Evolutionary conservation across 2,888 invertebrate species (phyloP).

Genomic region (Leptinotarsa peninsularis): DNA sequence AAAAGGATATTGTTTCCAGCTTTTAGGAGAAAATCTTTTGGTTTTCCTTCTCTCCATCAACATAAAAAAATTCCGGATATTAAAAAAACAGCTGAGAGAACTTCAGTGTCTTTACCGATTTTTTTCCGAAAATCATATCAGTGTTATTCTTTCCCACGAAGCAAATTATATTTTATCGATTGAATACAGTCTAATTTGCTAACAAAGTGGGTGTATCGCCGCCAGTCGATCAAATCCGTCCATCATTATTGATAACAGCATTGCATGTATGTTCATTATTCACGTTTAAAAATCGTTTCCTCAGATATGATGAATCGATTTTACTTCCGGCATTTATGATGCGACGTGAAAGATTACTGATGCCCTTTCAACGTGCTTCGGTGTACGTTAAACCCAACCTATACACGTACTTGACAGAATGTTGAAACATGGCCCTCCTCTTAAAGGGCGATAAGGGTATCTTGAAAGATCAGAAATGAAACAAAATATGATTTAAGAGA

Average conservation of each 20-base stretch:
- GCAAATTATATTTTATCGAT: conserved; percentile 28
- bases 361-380: conserved; percentile 28
- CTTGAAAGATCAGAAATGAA: not conserved
- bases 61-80: too few relatives aligned
- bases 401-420: not conserved
- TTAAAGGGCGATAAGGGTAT: not conserved
- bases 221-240: conserved; percentile 32
- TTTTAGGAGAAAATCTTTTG: too few relatives aligned
- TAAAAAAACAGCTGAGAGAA: too few relatives aligned
- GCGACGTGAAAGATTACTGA: conserved; percentile 29
- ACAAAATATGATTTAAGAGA: not conserved
- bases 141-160: not conserved
- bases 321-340: conserved; percentile 37
- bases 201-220: conserved; percentile 36
- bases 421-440: not conserved
- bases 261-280: conserved; percentile 14
- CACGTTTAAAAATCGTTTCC: conserved; percentile 17
- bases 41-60: too few relatives aligned
- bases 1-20: too few relatives aligned
- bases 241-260: conserved; percentile 13
- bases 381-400: conserved; percentile 2
- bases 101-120: not conserved
- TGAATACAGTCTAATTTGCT: conserved; percentile 36
- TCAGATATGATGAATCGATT: conserved; percentile 41
- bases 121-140: not conserved